phyloP scores from a whole-genome alignment of 1,140 invertebrate species.

The Battus philenor region DNA sequence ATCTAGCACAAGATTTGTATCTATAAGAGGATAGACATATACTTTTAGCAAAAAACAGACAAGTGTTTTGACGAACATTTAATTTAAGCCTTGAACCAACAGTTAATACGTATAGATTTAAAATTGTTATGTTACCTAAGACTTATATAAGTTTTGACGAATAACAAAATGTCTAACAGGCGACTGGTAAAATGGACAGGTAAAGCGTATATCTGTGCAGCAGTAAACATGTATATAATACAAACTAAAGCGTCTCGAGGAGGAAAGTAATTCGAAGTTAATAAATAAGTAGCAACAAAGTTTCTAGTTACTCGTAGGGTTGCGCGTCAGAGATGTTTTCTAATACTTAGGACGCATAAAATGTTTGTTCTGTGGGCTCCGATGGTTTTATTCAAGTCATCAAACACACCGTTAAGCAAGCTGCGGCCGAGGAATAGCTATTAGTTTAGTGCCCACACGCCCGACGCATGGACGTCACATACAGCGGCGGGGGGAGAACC shows the following conservation, averaged over 20 bases:
- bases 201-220: no score
- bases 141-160: no score
- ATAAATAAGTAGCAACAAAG: conserved; percentile 1
- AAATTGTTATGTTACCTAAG: no score
- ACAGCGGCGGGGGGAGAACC: conserved; percentile 37
- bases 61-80: no score
- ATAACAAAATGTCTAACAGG: no score
- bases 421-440: conserved; percentile 44
- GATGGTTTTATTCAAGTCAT: conserved; percentile 58
- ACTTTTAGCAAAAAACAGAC: no score
- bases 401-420: conserved; percentile 59
- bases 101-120: no score
- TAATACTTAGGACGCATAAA: conserved; percentile 42
- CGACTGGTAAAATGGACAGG: no score
- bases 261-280: conserved; percentile 8
- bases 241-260: conserved; percentile 1
- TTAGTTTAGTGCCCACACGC: conserved; percentile 22
- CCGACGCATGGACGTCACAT: conserved; percentile 20
- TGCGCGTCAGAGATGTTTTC: conserved; percentile 29
- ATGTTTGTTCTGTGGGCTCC: conserved; percentile 43
- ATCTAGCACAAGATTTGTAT: no score
- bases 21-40: no score
- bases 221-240: no score
- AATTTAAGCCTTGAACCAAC: no score
- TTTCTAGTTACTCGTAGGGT: conserved; percentile 7